phyloP scores from a whole-genome alignment of 1,140 invertebrate species.

The Drosophila bocqueti region DNA sequence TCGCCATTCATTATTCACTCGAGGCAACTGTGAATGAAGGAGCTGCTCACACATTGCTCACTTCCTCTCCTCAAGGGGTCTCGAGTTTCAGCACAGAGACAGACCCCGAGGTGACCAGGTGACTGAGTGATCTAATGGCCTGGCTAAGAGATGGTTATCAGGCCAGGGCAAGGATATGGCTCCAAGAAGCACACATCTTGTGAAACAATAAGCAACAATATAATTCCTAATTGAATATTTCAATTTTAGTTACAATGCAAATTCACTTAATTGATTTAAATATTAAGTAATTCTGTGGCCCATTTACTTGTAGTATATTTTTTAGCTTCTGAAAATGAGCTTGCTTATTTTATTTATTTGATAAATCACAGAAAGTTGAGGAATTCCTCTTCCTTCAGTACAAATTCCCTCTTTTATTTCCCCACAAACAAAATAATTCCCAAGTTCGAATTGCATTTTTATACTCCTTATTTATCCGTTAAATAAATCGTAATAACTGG shows the following conservation, averaged over 20 bases:
- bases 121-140: conserved; percentile 13
- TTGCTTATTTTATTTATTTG: no score
- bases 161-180: background rate
- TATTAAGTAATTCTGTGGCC: no score
- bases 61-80: conserved; percentile 1
- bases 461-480: no score
- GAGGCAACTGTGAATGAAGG: conserved; percentile 28
- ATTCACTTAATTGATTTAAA: no score
- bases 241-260: background rate
- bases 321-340: no score
- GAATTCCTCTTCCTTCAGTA: no score
- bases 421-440: no score
- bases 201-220: background rate
- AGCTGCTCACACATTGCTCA: conserved; percentile 15
- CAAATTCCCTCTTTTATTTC: no score
- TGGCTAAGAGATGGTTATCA: conserved; percentile 4
- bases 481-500: no score
- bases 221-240: background rate
- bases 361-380: no score
- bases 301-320: no score
- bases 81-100: background rate
- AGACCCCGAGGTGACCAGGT: background rate
- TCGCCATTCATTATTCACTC: conserved; percentile 62
- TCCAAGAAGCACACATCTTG: background rate
- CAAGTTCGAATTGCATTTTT: no score